Percentiles rank a stretch among this genome's conserved stretches.
phyloP scores from a whole-genome alignment of 1,140 invertebrate genomes.

The Adelges cooleyi region DNA sequence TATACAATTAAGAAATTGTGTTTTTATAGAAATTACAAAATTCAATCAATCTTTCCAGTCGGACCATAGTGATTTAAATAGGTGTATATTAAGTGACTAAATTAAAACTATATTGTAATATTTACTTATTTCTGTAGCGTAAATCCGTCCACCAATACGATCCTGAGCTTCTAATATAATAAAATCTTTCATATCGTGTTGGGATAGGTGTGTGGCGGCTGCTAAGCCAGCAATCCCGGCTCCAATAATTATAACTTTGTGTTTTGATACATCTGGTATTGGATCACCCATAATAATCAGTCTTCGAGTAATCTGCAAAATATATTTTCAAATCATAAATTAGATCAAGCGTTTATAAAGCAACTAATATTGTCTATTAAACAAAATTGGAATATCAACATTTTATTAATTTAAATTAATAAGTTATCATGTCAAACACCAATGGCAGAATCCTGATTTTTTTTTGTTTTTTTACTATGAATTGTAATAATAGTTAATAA shows the following conservation, averaged over 20 bases:
- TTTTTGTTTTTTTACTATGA: too few species aligned
- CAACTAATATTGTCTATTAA: too few species aligned
- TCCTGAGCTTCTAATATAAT: conserved; percentile 66
- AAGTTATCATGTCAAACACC: too few species aligned
- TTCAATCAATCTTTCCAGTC: too few species aligned
- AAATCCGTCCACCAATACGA: conserved; percentile 66
- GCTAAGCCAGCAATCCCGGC: conserved; percentile 76
- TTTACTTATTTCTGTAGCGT: conserved; percentile 60
- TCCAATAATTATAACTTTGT: conserved; percentile 71
- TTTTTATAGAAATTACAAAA: background rate
- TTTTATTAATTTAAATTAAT: too few species aligned
- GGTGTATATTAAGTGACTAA: too few species aligned
- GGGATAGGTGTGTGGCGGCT: conserved; percentile 68
- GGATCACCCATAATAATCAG: conserved; percentile 13
- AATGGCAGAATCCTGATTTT: too few species aligned
- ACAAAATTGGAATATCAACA: too few species aligned
- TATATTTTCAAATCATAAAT: too few species aligned
- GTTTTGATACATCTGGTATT: conserved; percentile 36
- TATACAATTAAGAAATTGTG: background rate
- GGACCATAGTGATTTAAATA: too few species aligned
- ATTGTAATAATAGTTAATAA: too few species aligned
- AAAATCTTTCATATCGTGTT: conserved; percentile 67
- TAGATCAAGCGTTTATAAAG: too few species aligned
- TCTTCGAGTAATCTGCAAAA: background rate
- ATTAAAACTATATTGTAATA: conserved; percentile 34